A percentile compares a stretch with the other conserved stretches of the same genome.
These are phyloP conservation scores for Calyptomena viridis DNA, from an alignment of 2,113 vertebrate species.

Conservation along the genomic window DNA sequence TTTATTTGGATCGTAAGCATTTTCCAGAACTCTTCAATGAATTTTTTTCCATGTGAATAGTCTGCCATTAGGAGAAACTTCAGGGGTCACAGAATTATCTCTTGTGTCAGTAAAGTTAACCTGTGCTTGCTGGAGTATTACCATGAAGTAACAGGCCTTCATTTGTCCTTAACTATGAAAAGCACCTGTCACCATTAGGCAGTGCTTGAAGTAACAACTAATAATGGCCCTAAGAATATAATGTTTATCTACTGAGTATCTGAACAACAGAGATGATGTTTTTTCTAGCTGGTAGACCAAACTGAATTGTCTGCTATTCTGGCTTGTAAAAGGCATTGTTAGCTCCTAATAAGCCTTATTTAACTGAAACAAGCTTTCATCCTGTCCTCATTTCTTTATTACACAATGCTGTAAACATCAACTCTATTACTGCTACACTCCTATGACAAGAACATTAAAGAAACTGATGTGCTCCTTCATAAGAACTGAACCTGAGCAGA, in stretches of 20 bases:
- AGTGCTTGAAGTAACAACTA: background rate
- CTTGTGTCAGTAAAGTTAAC: background rate
- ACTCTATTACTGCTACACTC: background rate
- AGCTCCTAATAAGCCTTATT: background rate
- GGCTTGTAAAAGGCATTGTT: background rate
- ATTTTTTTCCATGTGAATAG: background rate
- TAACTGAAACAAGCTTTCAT: background rate
- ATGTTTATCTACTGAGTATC: background rate
- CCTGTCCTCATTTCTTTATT: background rate
- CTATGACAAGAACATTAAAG: background rate
- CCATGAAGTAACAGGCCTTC: background rate
- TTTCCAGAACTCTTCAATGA: background rate
- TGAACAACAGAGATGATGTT: background rate
- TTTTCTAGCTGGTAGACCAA: background rate
- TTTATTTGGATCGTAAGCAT: conserved; percentile 22
- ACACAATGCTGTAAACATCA: background rate
- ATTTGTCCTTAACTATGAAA: background rate
- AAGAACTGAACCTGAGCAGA: background rate
- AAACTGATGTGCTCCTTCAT: background rate
- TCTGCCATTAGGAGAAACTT: background rate
- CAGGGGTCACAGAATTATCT: background rate
- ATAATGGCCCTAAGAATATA: background rate
- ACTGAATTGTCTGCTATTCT: background rate
- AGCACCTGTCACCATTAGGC: background rate
- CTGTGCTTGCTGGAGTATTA: background rate